phyloP scores from a whole-genome alignment of 2,797 vertebrate genomes.

The Lagorchestes hirsutus region DNA sequence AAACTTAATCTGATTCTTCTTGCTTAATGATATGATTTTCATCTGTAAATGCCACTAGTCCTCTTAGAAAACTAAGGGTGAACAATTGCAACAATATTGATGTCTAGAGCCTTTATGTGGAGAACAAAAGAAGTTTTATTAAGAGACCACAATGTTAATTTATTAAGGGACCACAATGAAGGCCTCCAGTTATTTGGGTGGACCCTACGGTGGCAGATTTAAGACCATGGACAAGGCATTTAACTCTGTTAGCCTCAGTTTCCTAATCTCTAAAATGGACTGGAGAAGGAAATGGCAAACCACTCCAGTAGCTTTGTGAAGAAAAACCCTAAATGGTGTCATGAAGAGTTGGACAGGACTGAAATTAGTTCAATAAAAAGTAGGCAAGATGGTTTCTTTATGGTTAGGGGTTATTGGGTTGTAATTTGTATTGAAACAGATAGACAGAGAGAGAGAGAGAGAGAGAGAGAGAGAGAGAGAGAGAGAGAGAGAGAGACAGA shows the following conservation, averaged over 20 bases:
- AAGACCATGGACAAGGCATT: background rate
- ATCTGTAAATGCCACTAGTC: background rate
- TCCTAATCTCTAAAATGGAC: background rate
- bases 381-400: background rate
- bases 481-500: background rate
- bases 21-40: background rate
- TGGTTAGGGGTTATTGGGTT: background rate
- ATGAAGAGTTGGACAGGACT: background rate
- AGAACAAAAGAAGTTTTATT: slow-evolving; percentile 13
- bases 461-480: no score
- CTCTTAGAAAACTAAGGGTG: background rate
- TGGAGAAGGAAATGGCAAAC: background rate
- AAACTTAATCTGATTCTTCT: background rate
- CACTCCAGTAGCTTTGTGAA: background rate
- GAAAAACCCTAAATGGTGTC: background rate
- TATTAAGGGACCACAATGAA: background rate
- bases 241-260: background rate
- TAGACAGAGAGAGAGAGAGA: no score
- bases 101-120: background rate
- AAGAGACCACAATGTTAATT: background rate
- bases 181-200: background rate
- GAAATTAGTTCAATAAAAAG: background rate
- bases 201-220: background rate
- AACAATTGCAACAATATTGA: background rate
- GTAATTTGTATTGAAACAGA: background rate